Conservation (phyloP, 2,888 invertebrate species). For the Dascillus cervinus region DNA sequence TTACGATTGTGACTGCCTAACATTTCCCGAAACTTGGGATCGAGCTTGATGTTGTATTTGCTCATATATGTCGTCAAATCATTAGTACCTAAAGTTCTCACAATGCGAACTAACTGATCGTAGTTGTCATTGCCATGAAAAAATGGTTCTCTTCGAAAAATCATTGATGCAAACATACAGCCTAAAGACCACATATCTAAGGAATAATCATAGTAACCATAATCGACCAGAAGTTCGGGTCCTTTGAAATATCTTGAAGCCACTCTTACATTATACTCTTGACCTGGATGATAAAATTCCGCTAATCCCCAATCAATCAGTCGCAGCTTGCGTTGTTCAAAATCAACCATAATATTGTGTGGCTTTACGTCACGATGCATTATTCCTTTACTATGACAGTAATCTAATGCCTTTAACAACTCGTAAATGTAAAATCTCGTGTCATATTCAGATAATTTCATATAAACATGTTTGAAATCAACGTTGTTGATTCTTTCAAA, state of each 20-base stretch:
- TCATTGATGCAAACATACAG: constrained; percentile 40
- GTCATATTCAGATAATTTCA: constrained; percentile 35
- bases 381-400: constrained; percentile 39
- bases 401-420: constrained; percentile 41
- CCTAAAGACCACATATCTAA: constrained; percentile 41
- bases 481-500: constrained; percentile 36
- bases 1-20: constrained; percentile 33
- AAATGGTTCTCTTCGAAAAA: constrained; percentile 39
- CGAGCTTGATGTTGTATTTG: constrained; percentile 35
- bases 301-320: constrained; percentile 41
- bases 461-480: constrained; percentile 39
- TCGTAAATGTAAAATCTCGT: constrained; percentile 42
- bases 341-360: constrained; percentile 39
- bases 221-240: constrained; percentile 38
- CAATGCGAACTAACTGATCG: constrained; percentile 38
- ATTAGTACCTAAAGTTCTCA: constrained; percentile 35
- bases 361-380: constrained; percentile 42
- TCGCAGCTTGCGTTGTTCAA: constrained; percentile 30
- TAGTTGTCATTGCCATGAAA: constrained; percentile 38
- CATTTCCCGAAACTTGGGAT: constrained; percentile 24
- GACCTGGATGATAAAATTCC: constrained; percentile 39
- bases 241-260: constrained; percentile 41
- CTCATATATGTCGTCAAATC: constrained; percentile 33
- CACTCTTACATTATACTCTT: constrained; percentile 39
- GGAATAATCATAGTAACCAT: constrained; percentile 39